Evolutionary conservation across 2,113 vertebrate species (phyloP), one percentile per base, ranked within the genome.

Genomic region (Pterocles burchelli): DNA sequence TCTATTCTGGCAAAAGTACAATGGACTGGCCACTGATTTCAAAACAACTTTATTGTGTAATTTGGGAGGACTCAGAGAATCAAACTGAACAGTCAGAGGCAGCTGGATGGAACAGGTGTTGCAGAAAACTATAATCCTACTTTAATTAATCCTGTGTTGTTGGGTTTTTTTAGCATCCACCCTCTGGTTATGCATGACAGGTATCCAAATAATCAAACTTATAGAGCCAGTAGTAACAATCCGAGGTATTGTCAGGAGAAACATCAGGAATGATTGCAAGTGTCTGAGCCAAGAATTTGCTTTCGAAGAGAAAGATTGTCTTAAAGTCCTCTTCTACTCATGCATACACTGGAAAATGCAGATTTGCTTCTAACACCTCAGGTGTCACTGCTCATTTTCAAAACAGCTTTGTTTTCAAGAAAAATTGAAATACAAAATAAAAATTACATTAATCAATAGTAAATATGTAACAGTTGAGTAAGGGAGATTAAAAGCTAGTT

Each of bases 31-130:
- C 75, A 75, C 51, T 90, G 93, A 89, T 90, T 97, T 97, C 84
- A 90, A 96, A 97, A 96, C 54, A 55, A 94, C 79, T 96, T 97
- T 94, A 95, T 94, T 96, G 59, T 96, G 87, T 93, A 97, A 96
- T 98, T 97, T 98, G 79, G 65, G 96, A 98, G 91, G 95, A 96
- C 78, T 92, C 82, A 38, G 80, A 96, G 85, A 97, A 97, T 94
- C 86, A 91, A 43, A 89, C 84, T 89, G 57, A 96, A 95, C 72
- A 97, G 93, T 94, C 93, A 96, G 95, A 97, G 89, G 92, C 97
- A 98, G 97, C 92, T 98, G 97, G 96, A 26, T 70, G 73, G 96
- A 98, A 97, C 97, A 97, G 96, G 97, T 98, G 97, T 96, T 98
- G 91, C 73, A 97, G 97, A 97, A 98, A 98, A 98, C 98, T 96